A percentile compares a stretch with the other conserved stretches of the same genome.
Evolutionary conservation across 2,113 vertebrate species (phyloP).

Genomic region (Ceratotherium simum): DNA sequence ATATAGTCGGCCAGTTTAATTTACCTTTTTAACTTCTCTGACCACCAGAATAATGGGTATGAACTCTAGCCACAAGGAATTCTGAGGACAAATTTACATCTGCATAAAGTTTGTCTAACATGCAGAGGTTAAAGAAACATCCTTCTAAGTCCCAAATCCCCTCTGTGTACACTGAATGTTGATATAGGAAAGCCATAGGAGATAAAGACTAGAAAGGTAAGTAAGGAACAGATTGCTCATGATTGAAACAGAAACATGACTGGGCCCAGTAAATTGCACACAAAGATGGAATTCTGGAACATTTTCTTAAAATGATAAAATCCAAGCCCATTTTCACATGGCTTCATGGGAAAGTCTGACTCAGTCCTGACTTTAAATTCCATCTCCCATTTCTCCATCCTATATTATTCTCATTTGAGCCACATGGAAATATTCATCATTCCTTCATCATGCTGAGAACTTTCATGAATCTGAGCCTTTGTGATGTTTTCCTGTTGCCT

Average conservation of each 20-base stretch:
- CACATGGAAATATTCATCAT: no score
- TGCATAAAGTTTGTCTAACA: neutral
- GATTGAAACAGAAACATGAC: neutral
- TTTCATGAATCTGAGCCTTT: neutral
- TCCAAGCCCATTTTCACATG: neutral
- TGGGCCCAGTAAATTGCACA: neutral
- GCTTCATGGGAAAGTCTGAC: neutral
- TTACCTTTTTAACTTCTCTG: neutral
- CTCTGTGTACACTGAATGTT: neutral
- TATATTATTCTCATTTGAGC: neutral
- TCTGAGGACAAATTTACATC: neutral
- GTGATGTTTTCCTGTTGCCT: neutral
- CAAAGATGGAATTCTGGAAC: neutral
- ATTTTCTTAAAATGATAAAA: neutral
- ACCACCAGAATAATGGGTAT: neutral
- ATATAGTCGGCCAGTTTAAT: neutral
- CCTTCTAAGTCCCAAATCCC: neutral
- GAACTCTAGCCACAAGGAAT: neutral
- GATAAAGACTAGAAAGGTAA: neutral
- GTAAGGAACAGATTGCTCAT: neutral
- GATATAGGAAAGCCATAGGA: neutral
- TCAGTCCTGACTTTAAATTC: neutral
- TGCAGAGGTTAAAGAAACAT: neutral
- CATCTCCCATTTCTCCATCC: neutral
- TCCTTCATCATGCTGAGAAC: neutral